Conservation (phyloP, 2,113 vertebrate genomes). For the Prunella himalayana region DNA sequence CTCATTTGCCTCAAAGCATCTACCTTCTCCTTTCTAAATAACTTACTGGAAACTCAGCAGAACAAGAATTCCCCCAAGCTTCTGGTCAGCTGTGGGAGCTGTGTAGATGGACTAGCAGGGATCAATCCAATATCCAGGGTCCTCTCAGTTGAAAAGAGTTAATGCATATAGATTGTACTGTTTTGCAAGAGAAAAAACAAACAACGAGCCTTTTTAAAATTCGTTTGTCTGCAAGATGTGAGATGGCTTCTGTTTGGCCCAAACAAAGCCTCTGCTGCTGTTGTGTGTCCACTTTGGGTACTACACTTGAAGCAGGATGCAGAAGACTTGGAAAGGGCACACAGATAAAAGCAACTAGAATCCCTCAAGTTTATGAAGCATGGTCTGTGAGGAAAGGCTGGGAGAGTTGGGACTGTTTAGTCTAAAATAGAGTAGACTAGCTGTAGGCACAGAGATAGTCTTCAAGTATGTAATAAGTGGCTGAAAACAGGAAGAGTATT, state of each 20-base stretch:
- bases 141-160: background rate
- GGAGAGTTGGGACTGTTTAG: background rate
- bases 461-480: background rate
- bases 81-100: background rate
- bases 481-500: background rate
- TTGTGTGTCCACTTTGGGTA: constrained; percentile 31
- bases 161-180: background rate
- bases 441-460: background rate
- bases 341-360: background rate
- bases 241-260: background rate
- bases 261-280: constrained; percentile 33
- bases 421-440: background rate
- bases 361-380: background rate
- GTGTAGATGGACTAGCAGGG: background rate
- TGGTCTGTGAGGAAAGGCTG: background rate
- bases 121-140: background rate
- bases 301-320: background rate
- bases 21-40: background rate
- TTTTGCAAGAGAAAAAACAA: background rate
- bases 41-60: background rate
- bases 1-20: background rate
- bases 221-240: background rate
- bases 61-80: background rate
- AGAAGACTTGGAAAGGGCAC: background rate
- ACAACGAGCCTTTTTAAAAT: background rate